These are phyloP conservation scores for Parapsyche elsis DNA, from an alignment of 1,140 invertebrate genomes.

Conservation along the genomic window DNA sequence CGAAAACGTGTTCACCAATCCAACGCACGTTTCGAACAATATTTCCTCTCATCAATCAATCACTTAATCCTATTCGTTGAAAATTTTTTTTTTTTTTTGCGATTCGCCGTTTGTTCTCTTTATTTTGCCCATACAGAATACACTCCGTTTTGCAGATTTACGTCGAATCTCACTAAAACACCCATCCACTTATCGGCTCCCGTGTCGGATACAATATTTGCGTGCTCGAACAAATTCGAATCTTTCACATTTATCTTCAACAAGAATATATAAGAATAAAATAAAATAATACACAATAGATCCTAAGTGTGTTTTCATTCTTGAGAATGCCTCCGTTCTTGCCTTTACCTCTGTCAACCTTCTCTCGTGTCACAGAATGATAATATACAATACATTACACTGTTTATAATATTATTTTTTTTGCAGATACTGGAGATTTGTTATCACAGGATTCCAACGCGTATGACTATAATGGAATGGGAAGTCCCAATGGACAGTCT, in stretches of 20 bases:
- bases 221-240: neutral
- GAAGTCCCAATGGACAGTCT: conserved; percentile 56
- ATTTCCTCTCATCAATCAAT: conserved; percentile 48
- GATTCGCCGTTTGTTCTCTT: neutral
- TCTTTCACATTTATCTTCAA: neutral
- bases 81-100: conserved; percentile 1
- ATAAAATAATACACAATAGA: no score
- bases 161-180: conserved; percentile 14
- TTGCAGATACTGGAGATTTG: conserved; percentile 62
- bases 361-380: neutral
- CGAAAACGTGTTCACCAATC: conserved; percentile 2
- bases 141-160: conserved; percentile 23
- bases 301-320: no score
- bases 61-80: conserved; percentile 33
- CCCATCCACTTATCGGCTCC: conserved; percentile 29
- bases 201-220: conserved; percentile 14
- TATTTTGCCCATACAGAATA: neutral
- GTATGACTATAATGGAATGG: conserved; percentile 60
- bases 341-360: no score
- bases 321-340: no score
- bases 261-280: neutral
- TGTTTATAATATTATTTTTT: conserved; percentile 26
- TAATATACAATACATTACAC: neutral
- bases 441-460: conserved; percentile 61
- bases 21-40: conserved; percentile 4